Percentiles rank a stretch among this genome's conserved stretches.
Conservation (phyloP, 2,888 invertebrate genomes). For the Linnaemya vulpina region DNA sequence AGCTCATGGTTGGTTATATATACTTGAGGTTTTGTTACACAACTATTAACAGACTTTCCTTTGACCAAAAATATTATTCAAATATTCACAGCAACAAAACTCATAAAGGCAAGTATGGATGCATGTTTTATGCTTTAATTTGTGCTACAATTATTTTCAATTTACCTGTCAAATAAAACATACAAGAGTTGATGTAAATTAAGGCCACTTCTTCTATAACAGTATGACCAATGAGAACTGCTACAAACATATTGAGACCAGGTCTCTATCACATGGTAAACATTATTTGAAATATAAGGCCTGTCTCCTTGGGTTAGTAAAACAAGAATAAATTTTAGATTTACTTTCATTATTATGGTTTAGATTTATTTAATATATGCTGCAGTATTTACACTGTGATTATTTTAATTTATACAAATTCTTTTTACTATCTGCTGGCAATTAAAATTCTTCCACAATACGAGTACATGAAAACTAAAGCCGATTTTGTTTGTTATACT, state of each 20-base stretch:
- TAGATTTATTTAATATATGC: no score
- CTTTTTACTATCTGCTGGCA: no score
- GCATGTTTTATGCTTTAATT: background rate
- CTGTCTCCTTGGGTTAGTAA: no score
- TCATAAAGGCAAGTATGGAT: background rate
- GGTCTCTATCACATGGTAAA: no score
- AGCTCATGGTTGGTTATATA: conserved; percentile 9
- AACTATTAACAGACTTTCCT: conserved; percentile 55
- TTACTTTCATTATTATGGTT: no score
- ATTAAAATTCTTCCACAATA: no score
- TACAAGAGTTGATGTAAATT: background rate
- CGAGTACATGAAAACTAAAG: no score
- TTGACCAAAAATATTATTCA: conserved; percentile 20
- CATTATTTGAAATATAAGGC: no score
- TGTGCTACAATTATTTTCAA: background rate
- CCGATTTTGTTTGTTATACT: background rate
- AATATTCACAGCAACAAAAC: background rate
- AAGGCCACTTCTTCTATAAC: background rate
- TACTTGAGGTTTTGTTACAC: conserved; percentile 53
- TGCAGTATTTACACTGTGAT: no score
- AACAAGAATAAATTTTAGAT: no score
- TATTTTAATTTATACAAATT: no score
- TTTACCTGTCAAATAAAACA: conserved; percentile 36
- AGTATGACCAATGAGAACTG: background rate
- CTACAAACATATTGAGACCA: no score